These are phyloP conservation scores for Cyaniris semiargus DNA, from an alignment of 2,888 invertebrate genomes.

Conservation along the genomic window DNA sequence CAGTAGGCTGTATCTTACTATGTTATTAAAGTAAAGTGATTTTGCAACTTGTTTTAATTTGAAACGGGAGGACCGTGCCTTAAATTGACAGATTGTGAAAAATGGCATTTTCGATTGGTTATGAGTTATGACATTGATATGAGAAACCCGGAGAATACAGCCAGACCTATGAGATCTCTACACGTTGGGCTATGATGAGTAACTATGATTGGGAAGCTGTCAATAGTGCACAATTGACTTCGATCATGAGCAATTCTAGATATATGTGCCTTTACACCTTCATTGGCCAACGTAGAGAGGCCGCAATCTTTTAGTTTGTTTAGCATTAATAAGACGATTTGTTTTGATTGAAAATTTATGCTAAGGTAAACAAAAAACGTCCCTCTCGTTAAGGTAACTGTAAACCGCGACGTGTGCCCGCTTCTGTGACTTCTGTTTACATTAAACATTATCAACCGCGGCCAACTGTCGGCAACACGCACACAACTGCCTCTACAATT, in stretches of 20 bases:
- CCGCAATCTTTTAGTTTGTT: not conserved
- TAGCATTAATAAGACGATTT: not conserved
- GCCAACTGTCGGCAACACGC: conserved; percentile 31
- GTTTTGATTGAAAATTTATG: not conserved
- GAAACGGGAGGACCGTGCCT: not conserved
- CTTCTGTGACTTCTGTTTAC: conserved; percentile 27
- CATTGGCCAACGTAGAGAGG: not conserved
- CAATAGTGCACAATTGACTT: no score
- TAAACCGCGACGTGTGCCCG: conserved; percentile 28
- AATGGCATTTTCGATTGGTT: not conserved
- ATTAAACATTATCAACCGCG: conserved; percentile 20
- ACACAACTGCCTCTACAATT: not conserved
- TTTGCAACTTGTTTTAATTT: conserved; percentile 9
- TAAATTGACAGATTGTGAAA: not conserved
- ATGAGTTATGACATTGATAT: not conserved
- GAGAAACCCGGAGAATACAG: not conserved
- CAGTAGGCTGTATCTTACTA: conserved; percentile 2
- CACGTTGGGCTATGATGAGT: not conserved
- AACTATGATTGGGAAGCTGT: no score
- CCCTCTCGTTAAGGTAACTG: conserved; percentile 12
- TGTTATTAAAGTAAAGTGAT: not conserved
- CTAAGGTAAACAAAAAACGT: not conserved
- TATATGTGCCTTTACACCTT: no score
- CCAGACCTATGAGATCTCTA: not conserved
- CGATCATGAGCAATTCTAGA: no score